These are phyloP conservation scores for Pseudomyrmex gracilis DNA, from an alignment of 1,140 invertebrate genomes.

Conservation along the genomic window DNA sequence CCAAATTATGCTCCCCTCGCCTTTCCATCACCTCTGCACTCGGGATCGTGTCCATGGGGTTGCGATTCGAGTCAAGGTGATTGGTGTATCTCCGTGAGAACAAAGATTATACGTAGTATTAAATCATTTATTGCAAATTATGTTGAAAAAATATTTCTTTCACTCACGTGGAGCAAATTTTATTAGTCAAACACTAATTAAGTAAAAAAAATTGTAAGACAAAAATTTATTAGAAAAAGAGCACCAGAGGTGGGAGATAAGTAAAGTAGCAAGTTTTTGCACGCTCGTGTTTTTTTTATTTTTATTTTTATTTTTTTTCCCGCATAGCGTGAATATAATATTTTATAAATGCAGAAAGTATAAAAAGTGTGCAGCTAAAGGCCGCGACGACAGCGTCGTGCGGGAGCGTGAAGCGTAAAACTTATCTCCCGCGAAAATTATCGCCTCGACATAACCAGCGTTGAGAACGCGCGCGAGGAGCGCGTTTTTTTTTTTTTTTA, in stretches of 20 bases:
- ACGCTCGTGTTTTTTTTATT: background rate
- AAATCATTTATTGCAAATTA: too few species aligned
- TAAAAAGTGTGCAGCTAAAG: conserved; percentile 44
- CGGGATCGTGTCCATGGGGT: conserved; percentile 44
- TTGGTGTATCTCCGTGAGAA: background rate
- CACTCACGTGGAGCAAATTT: background rate
- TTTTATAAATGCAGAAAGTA: conserved; percentile 25
- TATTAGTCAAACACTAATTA: background rate
- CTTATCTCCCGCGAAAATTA: conserved; percentile 59
- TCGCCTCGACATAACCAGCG: conserved; percentile 42
- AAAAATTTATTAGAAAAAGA: background rate
- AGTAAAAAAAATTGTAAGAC: background rate
- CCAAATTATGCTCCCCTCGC: conserved; percentile 71
- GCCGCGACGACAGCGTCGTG: conserved; percentile 16
- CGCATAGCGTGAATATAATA: conserved; percentile 8
- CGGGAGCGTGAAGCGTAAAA: conserved; percentile 51
- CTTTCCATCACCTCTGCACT: conserved; percentile 22
- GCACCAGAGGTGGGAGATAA: too few species aligned
- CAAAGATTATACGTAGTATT: conserved; percentile 17
- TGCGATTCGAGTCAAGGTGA: conserved; percentile 42
- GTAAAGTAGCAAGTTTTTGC: conserved; percentile 17
- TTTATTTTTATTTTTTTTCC: background rate
- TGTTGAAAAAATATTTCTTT: background rate
- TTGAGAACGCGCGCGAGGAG: conserved; percentile 15
- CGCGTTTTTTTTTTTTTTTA: conserved; percentile 41